A percentile compares a stretch with the other conserved stretches of the same genome.
phyloP scores from a whole-genome alignment of 1,140 invertebrate genomes.

The Chlorops oryzae region DNA sequence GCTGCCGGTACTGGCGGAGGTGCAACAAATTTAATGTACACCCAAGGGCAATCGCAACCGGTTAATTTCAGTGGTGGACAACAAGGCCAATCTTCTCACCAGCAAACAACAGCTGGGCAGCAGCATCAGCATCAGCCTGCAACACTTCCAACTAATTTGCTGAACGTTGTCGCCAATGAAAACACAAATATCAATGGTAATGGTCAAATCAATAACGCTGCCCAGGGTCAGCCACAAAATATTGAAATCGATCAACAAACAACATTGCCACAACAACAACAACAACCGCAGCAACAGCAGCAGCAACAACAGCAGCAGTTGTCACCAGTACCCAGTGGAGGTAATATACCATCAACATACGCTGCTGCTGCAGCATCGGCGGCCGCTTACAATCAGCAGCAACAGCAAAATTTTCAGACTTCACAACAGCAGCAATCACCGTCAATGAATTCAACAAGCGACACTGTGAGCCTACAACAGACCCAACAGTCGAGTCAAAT shows the following conservation, averaged over 20 bases:
- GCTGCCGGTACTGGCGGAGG: neutral
- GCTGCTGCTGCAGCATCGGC: neutral
- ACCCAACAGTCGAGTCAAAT: constrained; percentile 4
- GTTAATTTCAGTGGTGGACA: neutral
- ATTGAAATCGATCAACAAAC: too few species aligned
- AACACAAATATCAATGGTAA: constrained; percentile 37
- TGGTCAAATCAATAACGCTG: constrained; percentile 51
- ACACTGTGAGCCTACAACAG: neutral
- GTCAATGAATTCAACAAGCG: neutral
- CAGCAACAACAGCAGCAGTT: constrained; percentile 8
- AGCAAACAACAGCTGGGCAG: too few species aligned
- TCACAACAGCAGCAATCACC: neutral
- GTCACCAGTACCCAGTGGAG: constrained; percentile 1
- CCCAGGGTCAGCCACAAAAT: too few species aligned
- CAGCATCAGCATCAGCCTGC: too few species aligned
- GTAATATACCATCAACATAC: neutral
- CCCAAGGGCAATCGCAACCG: constrained; percentile 12
- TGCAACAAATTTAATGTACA: constrained; percentile 9
- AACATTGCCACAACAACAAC: constrained; percentile 16
- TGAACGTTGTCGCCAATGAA: too few species aligned
- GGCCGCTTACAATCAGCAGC: neutral
- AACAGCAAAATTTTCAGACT: too few species aligned
- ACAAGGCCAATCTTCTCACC: too few species aligned
- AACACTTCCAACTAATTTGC: too few species aligned
- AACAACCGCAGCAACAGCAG: constrained; percentile 6